Conservation (phyloP, 2,888 invertebrate genomes). For the Chloroclystis v-ata region DNA sequence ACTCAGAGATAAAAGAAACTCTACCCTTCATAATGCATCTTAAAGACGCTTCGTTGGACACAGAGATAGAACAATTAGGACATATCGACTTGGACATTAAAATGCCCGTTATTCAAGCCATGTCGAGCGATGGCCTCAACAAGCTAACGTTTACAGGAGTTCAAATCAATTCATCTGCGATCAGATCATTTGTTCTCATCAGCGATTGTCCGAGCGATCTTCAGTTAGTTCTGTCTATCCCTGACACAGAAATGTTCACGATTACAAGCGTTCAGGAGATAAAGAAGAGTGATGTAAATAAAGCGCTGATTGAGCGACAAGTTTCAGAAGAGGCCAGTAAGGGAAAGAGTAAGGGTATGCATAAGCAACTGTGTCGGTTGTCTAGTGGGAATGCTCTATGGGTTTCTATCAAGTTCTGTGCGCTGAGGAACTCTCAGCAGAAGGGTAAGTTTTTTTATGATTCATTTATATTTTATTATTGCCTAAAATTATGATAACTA, state of each 20-base stretch:
- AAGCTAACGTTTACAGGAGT: constrained; percentile 52
- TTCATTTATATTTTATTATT: background rate
- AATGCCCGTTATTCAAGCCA: constrained; percentile 60
- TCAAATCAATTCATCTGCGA: constrained; percentile 43
- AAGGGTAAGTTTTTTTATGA: constrained; percentile 43
- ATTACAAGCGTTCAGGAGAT: constrained; percentile 64
- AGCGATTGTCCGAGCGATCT: constrained; percentile 63
- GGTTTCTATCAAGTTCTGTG: constrained; percentile 53
- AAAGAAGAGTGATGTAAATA: constrained; percentile 58
- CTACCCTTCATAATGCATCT: constrained; percentile 49
- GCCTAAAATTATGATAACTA: too few species aligned
- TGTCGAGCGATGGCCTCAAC: constrained; percentile 61
- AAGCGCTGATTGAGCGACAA: constrained; percentile 51
- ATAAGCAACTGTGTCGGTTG: constrained; percentile 59
- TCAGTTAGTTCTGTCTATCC: constrained; percentile 51
- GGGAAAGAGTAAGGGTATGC: constrained; percentile 44
- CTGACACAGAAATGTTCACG: constrained; percentile 51
- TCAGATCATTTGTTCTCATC: constrained; percentile 57
- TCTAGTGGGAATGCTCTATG: constrained; percentile 60
- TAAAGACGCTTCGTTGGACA: constrained; percentile 57
- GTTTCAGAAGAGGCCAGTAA: constrained; percentile 45
- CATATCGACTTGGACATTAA: constrained; percentile 48
- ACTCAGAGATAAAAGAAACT: constrained; percentile 44
- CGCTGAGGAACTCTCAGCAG: constrained; percentile 52
- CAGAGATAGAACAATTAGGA: constrained; percentile 49